Base-by-base conservation (phyloP, 2,888 invertebrate genomes). In the Amphipoea oculea region DNA sequence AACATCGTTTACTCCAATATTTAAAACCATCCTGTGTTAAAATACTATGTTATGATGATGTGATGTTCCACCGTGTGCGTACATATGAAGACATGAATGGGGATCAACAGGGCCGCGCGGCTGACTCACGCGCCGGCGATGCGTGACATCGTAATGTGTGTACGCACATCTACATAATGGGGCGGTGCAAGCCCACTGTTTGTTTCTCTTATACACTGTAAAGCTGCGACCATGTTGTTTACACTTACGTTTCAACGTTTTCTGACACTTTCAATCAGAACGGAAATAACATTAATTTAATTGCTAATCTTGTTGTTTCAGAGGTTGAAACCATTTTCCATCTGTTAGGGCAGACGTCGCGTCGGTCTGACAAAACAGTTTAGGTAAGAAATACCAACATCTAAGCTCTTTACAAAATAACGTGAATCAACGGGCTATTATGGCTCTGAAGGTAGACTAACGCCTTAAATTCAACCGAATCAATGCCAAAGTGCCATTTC, bases 51-150 rank as follows among this genome's bases (percentile, higher is more conserved):
- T 67, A 75, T 20, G 62, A 63, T 40, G 40, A 68, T 62, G 66
- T 11, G 29, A 71, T 81, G 62, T 48, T 67, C 70, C 54, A 23
- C 48, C 14, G 40, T 65, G 51, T 20, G 63, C 76, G 67, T 81
- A 85, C 85, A 71, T 80, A 84, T 67, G 51, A 71, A 80, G 74
- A 68, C 57, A 68, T 75, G 85, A 83, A 85, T 85, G 76, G 67
- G 51, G 60, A 68, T 81, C 54, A 51, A n/a, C 36, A 57, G 42
- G 48, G 45, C n/a, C 48, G 67, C 54, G 67, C 60, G 76, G 23
- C 12, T 83, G 86, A 83, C 82, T 69, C 83, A 83, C 76, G 67
- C 60, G 57, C 40, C 62, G 62, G 42, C n/a, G 23, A 73, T 67
- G 73, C 70, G 54, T 80, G n/a, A 67, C 75, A 75, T 60, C 63